phyloP scores from a whole-genome alignment of 2,113 vertebrate genomes.

The Limnothrissa miodon region DNA sequence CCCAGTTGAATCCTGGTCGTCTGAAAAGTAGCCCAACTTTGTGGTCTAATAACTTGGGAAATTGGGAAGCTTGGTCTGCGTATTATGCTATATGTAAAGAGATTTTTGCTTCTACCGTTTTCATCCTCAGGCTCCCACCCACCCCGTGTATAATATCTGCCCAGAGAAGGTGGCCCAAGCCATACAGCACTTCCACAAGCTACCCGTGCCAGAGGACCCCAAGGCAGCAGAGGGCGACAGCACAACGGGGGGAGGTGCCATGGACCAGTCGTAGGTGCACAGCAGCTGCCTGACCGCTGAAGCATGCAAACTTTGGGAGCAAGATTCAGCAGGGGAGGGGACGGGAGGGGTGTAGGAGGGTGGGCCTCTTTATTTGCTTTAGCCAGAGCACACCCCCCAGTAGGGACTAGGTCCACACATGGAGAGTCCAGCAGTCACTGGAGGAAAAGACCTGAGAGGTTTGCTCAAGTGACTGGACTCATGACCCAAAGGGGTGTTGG shows the following conservation, averaged over 20 bases:
- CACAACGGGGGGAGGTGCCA: not conserved
- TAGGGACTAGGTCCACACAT: conserved; percentile 10
- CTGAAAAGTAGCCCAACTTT: too few relatives aligned
- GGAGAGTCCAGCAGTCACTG: not conserved
- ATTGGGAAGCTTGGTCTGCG: too few relatives aligned
- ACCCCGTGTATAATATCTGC: conserved; percentile 93
- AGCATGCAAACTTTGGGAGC: conserved; percentile 8
- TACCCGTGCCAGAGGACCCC: conserved; percentile 66
- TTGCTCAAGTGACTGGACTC: not conserved
- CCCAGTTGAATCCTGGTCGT: too few relatives aligned
- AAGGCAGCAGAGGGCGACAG: not conserved
- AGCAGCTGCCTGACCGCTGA: not conserved
- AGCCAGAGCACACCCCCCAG: conserved; percentile 2
- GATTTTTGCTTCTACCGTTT: not conserved
- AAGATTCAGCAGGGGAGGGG: not conserved
- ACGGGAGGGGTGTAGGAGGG: not conserved
- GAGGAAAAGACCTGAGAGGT: not conserved
- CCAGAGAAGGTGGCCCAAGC: conserved; percentile 88
- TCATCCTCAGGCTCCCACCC: conserved; percentile 81
- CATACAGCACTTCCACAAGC: conserved; percentile 79
- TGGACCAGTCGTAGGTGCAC: conserved; percentile 34
- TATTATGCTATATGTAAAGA: not conserved
- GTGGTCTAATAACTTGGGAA: too few relatives aligned
- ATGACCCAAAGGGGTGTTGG: not conserved
- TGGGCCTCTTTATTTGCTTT: conserved; percentile 22